Percentiles rank a stretch among this genome's conserved stretches.
Evolutionary conservation across 2,113 vertebrate species (phyloP).

Genomic region (Laterallus jamaicensis): DNA sequence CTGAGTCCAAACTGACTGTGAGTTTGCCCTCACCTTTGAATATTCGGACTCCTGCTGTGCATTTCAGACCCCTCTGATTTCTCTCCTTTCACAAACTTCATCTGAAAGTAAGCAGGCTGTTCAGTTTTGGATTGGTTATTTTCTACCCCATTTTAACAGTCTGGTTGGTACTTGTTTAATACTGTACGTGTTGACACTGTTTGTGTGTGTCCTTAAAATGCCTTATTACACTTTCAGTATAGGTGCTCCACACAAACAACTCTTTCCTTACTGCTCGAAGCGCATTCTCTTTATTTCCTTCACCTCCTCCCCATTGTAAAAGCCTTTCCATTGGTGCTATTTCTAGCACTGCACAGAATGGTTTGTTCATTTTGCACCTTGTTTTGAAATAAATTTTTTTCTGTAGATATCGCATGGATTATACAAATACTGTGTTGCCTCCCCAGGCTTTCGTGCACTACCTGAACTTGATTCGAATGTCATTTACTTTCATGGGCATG

Average conservation of each 20-base stretch:
- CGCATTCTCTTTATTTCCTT: neutral
- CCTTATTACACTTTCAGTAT: neutral
- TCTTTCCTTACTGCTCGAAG: neutral
- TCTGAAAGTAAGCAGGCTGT: neutral
- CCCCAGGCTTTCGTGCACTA: neutral
- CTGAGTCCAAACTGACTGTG: neutral
- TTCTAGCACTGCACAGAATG: neutral
- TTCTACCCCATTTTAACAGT: neutral
- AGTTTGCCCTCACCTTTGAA: neutral
- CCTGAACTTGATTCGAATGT: neutral
- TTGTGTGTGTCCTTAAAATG: neutral
- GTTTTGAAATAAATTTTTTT: too few species aligned
- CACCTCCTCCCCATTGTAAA: neutral
- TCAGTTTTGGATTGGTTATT: neutral
- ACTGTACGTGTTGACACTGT: too few species aligned
- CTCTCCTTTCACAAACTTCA: neutral
- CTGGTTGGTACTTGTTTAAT: neutral
- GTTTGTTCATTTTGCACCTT: neutral
- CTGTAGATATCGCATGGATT: neutral
- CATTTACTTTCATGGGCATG: neutral
- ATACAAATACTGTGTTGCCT: neutral
- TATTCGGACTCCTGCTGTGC: neutral
- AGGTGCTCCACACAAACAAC: rapidly evolving
- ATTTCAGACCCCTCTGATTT: neutral
- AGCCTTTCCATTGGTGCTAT: neutral